Evolutionary conservation across 2,113 vertebrate species (phyloP), one percentile per base, ranked within the genome.

Genomic region (Pygoscelis antarcticus): DNA sequence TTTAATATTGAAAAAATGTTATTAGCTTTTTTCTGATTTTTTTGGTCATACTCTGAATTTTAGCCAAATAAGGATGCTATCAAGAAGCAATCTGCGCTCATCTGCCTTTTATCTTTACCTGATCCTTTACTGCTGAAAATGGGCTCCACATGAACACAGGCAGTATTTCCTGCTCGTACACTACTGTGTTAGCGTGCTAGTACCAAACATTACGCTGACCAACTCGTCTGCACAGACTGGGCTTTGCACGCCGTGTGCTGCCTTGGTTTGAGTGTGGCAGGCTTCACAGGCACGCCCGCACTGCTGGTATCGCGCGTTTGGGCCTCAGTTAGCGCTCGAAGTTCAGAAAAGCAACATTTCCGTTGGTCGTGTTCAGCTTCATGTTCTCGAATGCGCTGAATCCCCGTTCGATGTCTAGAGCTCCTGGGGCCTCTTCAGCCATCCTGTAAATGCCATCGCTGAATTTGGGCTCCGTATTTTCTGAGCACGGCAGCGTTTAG

Each of bases 1-100:
- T 95, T 97, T 98, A 98, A 96, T 98, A 97, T 93, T 95, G 85
- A 92, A 94, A 97, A 95, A 96, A 47, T 13, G 40, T 20, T 17
- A 32, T 44, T 18, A 26, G 20, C 8, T 51, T 32, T 64, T 77
- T 40, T 5, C 9, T 68, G 6, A 5, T 38, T 49, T 52, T 34
- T 79, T 40, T 38, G 4, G 29, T 42, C 38, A 16, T 8, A 18
- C 25, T 32, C 13, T 49, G 17, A 51, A 12, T 80, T 84, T 20
- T 26, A 90, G 29, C 36, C 29, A 46, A 13, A 3, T 51, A 32
- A 29, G 15, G 49, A 83, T 61, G 5, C 0, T 25, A 11, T 29
- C 18, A 18, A 15, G 14, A 22, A 76, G 44, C 32, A 34, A 9
- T 30, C 27, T 72, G 11, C 4, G 2, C n/a, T 17, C 42, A 17